Conservation (phyloP, 2,113 vertebrate species). For the Gallinago jamesoni region DNA sequence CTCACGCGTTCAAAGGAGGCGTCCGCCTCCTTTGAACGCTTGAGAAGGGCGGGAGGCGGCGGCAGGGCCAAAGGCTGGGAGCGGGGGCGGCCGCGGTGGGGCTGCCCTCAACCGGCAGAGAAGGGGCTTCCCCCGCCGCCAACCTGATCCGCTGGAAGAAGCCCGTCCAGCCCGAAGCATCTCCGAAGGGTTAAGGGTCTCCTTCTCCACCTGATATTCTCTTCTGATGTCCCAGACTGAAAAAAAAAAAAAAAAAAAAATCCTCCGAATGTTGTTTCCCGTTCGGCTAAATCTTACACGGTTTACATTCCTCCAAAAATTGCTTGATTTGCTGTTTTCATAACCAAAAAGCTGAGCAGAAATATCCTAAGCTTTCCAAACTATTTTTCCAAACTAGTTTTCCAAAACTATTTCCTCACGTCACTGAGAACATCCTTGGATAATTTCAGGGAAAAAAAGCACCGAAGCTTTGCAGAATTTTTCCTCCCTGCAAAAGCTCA, state of each 20-base stretch:
- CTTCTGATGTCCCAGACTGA: neutral
- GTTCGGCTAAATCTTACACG: neutral
- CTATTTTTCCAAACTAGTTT: neutral
- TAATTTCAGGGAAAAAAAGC: neutral
- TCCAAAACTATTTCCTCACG: neutral
- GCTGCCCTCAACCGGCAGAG: neutral
- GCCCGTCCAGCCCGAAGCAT: accelerated
- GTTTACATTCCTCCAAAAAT: neutral
- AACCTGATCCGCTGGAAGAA: accelerated
- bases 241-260: no score
- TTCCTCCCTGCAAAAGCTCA: neutral
- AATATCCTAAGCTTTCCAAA: neutral
- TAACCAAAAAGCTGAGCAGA: neutral
- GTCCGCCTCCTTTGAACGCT: neutral
- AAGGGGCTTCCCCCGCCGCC: neutral
- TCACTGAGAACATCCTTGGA: neutral
- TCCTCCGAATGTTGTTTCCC: neutral
- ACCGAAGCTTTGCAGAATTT: neutral
- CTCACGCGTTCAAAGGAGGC: slow-evolving; percentile 45
- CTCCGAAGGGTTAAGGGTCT: neutral
- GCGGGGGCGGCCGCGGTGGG: neutral
- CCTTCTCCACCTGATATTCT: no score
- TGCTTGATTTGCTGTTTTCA: neutral
- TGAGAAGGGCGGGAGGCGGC: neutral
- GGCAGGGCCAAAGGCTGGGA: neutral